Evolutionary conservation across 2,888 invertebrate species (phyloP), one percentile per base, ranked within the genome.

Genomic region (Pachycephus smyrnensis): DNA sequence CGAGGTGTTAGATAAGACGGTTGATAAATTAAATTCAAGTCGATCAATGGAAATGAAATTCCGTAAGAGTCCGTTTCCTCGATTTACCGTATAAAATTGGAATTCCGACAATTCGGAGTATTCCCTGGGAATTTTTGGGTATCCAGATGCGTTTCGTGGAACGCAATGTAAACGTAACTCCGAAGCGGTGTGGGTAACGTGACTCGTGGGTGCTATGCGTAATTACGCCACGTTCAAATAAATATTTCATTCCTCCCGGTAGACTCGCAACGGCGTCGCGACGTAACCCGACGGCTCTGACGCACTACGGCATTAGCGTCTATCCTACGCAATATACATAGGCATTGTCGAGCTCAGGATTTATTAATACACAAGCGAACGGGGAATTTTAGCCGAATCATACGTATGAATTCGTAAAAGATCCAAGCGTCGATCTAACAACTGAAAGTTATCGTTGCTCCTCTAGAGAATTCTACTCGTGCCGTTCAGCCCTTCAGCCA

Each of bases 201-300:
- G 73, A 33, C 76, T 73, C 73, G 75, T 15, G 76, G 77, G 77
- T 75, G 75, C 76, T 68, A 81, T 82, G 81, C 80, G 82, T 84
- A 84, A 86, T 86, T 84, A 81, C 80, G 77, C 69, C 69, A 76
- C 78, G 82, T 83, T 80, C 78, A 80, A 82, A 83, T 86, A 84
- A 85, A 84, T 86, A 85, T 84, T 87, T 84, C 82, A 84, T 80
- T 74, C 77, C 76, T 32, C 73, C 37, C 73, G 75, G 36, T 69
- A 76, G 73, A 73, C 68, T 76, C 69, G 69, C 73, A 32, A n/a
- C 23, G 75, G 30, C 69, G 69, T 23, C 68, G 3, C 11, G 71
- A 31, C 31, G 33, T 33, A 71, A 1, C 71, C 11, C 71, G 69
- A 6, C 40, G 40, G 2, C 23, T 23, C 55, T 23, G 23, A 55